Conservation (phyloP, 2,113 vertebrate species). For the Acinonyx jubatus region DNA sequence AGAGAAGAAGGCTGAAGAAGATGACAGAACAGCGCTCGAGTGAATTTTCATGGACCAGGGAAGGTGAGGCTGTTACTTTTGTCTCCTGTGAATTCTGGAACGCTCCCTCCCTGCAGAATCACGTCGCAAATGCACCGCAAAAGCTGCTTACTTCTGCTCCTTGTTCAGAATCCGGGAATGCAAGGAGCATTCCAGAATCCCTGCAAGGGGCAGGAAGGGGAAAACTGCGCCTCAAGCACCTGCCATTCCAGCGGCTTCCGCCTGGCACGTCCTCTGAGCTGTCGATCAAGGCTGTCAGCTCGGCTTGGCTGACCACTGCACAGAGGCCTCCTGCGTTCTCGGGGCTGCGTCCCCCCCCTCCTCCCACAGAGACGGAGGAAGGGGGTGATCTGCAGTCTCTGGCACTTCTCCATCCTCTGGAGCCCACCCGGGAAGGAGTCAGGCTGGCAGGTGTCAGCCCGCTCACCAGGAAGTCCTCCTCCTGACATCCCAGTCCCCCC, state of each 20-base stretch:
- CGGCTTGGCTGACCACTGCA: neutral
- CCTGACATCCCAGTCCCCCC: neutral
- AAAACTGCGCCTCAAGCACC: neutral
- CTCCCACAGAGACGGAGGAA: rapidly evolving
- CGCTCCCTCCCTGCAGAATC: neutral
- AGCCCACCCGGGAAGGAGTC: neutral
- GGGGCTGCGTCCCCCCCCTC: neutral
- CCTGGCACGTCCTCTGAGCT: neutral
- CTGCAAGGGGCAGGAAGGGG: neutral
- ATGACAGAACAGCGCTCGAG: neutral
- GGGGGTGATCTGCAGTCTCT: too few relatives aligned
- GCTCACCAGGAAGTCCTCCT: neutral
- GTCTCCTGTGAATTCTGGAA: neutral
- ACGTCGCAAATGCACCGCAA: neutral
- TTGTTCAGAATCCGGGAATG: neutral
- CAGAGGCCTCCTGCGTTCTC: neutral
- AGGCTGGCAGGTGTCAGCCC: neutral
- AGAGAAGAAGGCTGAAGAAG: neutral
- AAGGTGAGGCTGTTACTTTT: neutral
- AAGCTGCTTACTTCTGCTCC: neutral
- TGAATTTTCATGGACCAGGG: neutral
- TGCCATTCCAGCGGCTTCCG: rapidly evolving
- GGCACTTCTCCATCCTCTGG: neutral
- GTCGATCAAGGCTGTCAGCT: neutral
- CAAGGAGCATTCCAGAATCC: neutral